These are phyloP conservation scores for Protaetia brevitarsis DNA, from an alignment of 1,140 invertebrate genomes.

Conservation along the genomic window DNA sequence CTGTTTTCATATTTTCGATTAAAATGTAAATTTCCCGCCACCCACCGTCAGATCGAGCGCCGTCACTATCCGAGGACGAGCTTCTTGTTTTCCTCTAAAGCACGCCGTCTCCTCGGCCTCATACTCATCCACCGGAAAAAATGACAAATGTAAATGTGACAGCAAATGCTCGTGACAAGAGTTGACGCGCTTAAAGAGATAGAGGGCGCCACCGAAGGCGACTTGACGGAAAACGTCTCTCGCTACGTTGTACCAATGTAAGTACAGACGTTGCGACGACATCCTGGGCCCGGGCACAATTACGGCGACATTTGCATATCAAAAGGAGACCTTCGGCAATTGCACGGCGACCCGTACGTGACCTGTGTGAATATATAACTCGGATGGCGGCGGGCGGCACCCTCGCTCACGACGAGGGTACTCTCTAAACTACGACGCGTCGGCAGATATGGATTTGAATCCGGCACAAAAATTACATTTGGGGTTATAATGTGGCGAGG, in stretches of 20 bases:
- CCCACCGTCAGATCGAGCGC: background rate
- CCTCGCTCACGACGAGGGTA: background rate
- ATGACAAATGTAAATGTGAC: constrained; percentile 13
- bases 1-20: constrained; percentile 13
- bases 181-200: background rate
- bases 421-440: background rate
- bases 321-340: background rate
- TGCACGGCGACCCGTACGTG: background rate
- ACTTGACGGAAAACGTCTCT: background rate
- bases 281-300: background rate
- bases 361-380: background rate
- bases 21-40: constrained; percentile 3
- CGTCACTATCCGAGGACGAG: background rate
- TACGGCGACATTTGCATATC: constrained; percentile 1
- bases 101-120: background rate
- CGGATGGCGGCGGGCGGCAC: background rate
- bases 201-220: background rate
- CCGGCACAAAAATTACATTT: background rate
- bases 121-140: background rate
- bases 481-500: background rate
- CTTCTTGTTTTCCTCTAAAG: background rate
- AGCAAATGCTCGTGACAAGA: background rate
- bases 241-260: background rate
- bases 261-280: too few species aligned
- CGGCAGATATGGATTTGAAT: background rate